Conservation (phyloP, 1,140 invertebrate genomes). For the Drosophila ironensis region DNA sequence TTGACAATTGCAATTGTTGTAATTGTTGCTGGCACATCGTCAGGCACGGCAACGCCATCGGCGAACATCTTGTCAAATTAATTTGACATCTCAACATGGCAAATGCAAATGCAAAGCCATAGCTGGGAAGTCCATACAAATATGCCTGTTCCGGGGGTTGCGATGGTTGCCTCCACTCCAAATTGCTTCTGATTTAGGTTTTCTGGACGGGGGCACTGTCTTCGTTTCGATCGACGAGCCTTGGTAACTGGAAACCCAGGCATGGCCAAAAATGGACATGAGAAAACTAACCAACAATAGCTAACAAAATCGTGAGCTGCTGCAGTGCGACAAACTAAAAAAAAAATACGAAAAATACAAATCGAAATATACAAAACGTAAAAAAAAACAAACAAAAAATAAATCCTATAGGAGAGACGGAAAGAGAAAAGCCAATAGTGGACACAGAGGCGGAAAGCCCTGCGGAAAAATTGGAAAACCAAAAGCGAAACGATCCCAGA, state of each 20-base stretch:
- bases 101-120: conserved; percentile 24
- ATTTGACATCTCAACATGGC: conserved; percentile 67
- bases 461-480: conserved; percentile 10
- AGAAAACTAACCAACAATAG: conserved; percentile 59
- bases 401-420: too few species aligned
- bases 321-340: conserved; percentile 12
- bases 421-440: conserved; percentile 34
- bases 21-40: conserved; percentile 76
- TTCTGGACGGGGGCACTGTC: too few species aligned
- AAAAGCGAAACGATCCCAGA: not conserved
- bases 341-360: too few species aligned
- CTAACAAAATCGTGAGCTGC: conserved; percentile 52
- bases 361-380: conserved; percentile 17
- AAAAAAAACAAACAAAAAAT: too few species aligned
- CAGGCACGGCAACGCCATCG: conserved; percentile 29
- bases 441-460: conserved; percentile 18
- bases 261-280: conserved; percentile 71
- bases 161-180: too few species aligned
- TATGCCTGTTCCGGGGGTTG: too few species aligned
- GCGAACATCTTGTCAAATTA: conserved; percentile 74
- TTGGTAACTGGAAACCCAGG: conserved; percentile 70
- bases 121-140: too few species aligned
- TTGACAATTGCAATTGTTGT: conserved; percentile 72
- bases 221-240: too few species aligned
- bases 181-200: too few species aligned